A percentile compares a stretch with the other conserved stretches of the same genome.
phyloP scores from a whole-genome alignment of 2,888 invertebrate genomes.

The Geophilus truncorum region DNA sequence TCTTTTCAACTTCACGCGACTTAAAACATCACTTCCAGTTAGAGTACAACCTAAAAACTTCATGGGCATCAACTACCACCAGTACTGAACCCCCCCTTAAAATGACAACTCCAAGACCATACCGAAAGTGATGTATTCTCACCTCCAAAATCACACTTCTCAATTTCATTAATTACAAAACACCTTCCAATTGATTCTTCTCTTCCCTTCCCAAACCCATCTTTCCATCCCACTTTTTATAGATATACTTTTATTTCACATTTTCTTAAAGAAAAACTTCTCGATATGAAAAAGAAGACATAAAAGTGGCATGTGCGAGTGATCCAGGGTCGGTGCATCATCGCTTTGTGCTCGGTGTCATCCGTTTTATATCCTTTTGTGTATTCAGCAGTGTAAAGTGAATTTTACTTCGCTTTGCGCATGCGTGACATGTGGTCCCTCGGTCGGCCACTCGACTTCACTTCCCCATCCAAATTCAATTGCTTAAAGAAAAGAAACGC shows the following conservation, averaged over 20 bases:
- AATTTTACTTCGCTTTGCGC: slow-evolving; percentile 19
- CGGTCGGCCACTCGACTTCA: slow-evolving; percentile 10
- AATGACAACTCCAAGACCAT: too few species aligned
- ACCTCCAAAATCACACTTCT: too few species aligned
- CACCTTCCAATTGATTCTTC: background rate
- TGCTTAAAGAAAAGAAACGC: slow-evolving; percentile 18
- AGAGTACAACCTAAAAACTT: too few species aligned
- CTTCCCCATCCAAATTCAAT: slow-evolving; percentile 25
- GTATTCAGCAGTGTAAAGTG: slow-evolving; percentile 23
- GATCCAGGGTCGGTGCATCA: background rate
- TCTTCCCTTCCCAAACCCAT: background rate
- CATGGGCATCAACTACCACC: too few species aligned
- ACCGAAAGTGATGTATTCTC: too few species aligned
- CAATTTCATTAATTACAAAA: too few species aligned
- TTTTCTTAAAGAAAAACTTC: too few species aligned
- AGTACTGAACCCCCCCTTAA: too few species aligned
- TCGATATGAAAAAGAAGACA: background rate
- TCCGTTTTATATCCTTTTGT: slow-evolving; percentile 17
- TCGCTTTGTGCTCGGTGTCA: slow-evolving; percentile 4
- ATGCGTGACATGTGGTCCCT: slow-evolving; percentile 25
- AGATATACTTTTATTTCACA: background rate
- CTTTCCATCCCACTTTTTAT: background rate
- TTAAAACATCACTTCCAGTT: too few species aligned
- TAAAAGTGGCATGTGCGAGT: background rate
- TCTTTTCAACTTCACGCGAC: too few species aligned